Evolutionary conservation across 2,888 invertebrate genomes (phyloP).

Genomic region (Spilosoma lubricipeda): DNA sequence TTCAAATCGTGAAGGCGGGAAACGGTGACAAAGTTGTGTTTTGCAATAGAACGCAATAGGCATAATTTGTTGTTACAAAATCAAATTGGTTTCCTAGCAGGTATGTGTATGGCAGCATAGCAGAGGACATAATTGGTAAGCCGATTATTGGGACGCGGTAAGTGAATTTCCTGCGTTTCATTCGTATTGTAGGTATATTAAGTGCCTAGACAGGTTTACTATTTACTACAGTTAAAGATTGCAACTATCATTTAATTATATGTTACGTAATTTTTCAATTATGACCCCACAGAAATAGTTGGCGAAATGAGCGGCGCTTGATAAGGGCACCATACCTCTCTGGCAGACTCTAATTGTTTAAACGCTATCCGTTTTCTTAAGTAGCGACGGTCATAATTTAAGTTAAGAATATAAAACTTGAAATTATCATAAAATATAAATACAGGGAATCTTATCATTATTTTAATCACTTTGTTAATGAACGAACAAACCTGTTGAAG

Average conservation of each 20-base stretch:
- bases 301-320: too few species aligned
- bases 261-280: background rate
- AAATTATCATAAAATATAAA: too few species aligned
- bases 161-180: conserved; percentile 50
- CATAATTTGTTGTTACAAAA: conserved; percentile 76
- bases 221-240: conserved; percentile 13
- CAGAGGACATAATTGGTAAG: conserved; percentile 49
- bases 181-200: conserved; percentile 43
- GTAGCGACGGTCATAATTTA: too few species aligned
- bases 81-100: conserved; percentile 63
- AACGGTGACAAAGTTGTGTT: conserved; percentile 77
- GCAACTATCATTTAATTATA: background rate
- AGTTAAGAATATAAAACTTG: too few species aligned
- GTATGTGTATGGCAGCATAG: conserved; percentile 52
- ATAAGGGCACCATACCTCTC: too few species aligned
- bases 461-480: background rate
- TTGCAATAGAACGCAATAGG: conserved; percentile 72
- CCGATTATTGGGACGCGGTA: conserved; percentile 45
- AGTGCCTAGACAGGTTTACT: conserved; percentile 18
- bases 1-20: conserved; percentile 84
- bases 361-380: too few species aligned
- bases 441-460: background rate
- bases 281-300: background rate
- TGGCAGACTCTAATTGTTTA: too few species aligned
- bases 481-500: background rate